phyloP scores from a whole-genome alignment of 2,797 vertebrate species.

The Podargus strigoides region DNA sequence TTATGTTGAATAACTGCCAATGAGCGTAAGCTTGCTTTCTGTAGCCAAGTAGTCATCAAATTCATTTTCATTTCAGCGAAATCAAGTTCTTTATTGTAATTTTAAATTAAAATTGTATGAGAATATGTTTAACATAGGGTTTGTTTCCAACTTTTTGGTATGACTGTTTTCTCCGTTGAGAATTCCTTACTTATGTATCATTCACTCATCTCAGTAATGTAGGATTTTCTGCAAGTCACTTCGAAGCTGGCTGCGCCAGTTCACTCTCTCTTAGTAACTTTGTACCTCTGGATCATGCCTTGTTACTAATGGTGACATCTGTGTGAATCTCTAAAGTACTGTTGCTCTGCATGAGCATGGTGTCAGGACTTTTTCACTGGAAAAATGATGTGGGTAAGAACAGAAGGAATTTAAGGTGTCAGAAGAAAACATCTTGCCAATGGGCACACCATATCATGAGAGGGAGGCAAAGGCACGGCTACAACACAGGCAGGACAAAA shows the following conservation, averaged over 20 bases:
- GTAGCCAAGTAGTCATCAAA: background rate
- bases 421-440: background rate
- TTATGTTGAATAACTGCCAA: background rate
- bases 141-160: background rate
- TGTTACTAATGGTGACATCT: background rate
- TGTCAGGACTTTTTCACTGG: background rate
- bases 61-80: background rate
- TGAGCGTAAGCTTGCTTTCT: background rate
- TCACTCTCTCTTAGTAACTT: background rate
- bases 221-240: background rate
- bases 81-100: background rate
- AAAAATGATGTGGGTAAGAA: background rate
- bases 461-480: background rate
- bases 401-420: background rate
- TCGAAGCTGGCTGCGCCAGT: background rate
- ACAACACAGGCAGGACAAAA: background rate
- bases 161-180: background rate
- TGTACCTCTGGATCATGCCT: background rate
- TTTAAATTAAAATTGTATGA: background rate
- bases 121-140: background rate
- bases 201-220: background rate
- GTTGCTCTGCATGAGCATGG: background rate
- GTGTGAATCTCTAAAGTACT: background rate
- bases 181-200: background rate
- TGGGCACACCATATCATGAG: fast-evolving